A percentile compares a stretch with the other conserved stretches of the same genome.
Conservation (phyloP, 2,888 invertebrate genomes). For the Resseliella maxima region DNA sequence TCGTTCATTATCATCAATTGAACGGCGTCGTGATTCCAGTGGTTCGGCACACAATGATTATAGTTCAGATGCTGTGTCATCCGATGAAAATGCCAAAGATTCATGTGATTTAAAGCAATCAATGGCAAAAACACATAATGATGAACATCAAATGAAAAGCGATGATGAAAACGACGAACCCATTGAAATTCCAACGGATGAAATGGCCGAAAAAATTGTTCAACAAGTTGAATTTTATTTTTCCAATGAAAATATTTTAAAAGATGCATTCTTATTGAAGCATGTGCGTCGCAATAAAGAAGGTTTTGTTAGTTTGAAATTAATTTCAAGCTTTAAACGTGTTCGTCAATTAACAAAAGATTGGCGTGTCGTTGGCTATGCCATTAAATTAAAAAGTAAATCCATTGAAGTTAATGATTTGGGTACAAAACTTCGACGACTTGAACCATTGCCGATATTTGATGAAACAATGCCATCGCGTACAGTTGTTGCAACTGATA, state of each 20-base stretch:
- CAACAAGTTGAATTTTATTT: slow-evolving; percentile 95
- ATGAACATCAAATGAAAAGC: slow-evolving; percentile 50
- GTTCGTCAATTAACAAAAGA: slow-evolving; percentile 94
- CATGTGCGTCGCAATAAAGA: slow-evolving; percentile 95
- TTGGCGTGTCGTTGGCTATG: slow-evolving; percentile 91
- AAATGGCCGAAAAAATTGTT: slow-evolving; percentile 81
- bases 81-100: slow-evolving; percentile 74
- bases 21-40: slow-evolving; percentile 61
- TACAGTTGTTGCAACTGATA: slow-evolving; percentile 87
- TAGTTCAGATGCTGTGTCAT: slow-evolving; percentile 64
- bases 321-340: slow-evolving; percentile 94
- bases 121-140: slow-evolving; percentile 49
- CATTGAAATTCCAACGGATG: slow-evolving; percentile 75
- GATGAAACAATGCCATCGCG: slow-evolving; percentile 94
- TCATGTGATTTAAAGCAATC: slow-evolving; percentile 72
- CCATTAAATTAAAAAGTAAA: slow-evolving; percentile 79
- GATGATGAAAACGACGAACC: slow-evolving; percentile 59
- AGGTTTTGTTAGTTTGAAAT: slow-evolving; percentile 93
- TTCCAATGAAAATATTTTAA: slow-evolving; percentile 93
- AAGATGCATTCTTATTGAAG: slow-evolving; percentile 94
- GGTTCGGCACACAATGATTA: not conserved
- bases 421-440: slow-evolving; percentile 88
- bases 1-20: slow-evolving; percentile 69
- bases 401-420: slow-evolving; percentile 90
- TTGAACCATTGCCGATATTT: slow-evolving; percentile 86